These are phyloP conservation scores for Parambassis ranga DNA, from an alignment of 2,797 vertebrate species.

Conservation along the genomic window DNA sequence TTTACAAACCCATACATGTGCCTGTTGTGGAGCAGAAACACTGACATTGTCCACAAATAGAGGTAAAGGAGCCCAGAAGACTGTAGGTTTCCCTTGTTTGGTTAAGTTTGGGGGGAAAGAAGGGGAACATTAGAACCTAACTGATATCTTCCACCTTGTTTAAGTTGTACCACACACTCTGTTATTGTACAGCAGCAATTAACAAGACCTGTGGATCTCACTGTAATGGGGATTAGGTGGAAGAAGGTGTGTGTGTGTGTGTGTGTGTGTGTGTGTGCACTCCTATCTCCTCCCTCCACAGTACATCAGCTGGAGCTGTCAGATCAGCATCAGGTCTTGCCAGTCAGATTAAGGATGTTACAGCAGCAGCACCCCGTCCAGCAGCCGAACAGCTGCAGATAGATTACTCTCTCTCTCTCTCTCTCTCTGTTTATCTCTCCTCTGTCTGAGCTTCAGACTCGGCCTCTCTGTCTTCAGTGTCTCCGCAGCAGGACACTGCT, in stretches of 20 bases:
- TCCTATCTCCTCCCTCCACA: slow-evolving; percentile 60
- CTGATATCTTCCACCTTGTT: too few species aligned
- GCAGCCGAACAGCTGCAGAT: slow-evolving; percentile 66
- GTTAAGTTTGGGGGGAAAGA: too few species aligned
- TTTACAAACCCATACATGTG: too few species aligned
- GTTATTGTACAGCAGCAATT: neutral
- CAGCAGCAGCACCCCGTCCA: slow-evolving; percentile 70
- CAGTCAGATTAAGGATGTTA: slow-evolving; percentile 77
- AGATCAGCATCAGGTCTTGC: slow-evolving; percentile 76
- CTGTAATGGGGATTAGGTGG: neutral
- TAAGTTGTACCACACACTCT: neutral
- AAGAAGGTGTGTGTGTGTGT: neutral
- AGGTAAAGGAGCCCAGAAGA: too few species aligned
- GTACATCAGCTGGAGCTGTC: slow-evolving; percentile 70
- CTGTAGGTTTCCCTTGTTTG: too few species aligned
- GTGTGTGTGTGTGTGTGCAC: slow-evolving; percentile 16
- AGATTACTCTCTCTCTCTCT: slow-evolving; percentile 61
- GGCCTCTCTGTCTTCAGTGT: slow-evolving; percentile 40
- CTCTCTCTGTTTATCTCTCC: slow-evolving; percentile 52
- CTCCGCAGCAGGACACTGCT: slow-evolving; percentile 35
- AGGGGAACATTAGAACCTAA: too few species aligned
- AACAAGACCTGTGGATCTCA: neutral
- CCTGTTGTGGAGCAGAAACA: too few species aligned
- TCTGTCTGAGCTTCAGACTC: slow-evolving; percentile 29
- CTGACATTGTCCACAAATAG: too few species aligned